These are phyloP conservation scores for Agonopterix arenella DNA, from an alignment of 2,888 invertebrate genomes.

Conservation along the genomic window DNA sequence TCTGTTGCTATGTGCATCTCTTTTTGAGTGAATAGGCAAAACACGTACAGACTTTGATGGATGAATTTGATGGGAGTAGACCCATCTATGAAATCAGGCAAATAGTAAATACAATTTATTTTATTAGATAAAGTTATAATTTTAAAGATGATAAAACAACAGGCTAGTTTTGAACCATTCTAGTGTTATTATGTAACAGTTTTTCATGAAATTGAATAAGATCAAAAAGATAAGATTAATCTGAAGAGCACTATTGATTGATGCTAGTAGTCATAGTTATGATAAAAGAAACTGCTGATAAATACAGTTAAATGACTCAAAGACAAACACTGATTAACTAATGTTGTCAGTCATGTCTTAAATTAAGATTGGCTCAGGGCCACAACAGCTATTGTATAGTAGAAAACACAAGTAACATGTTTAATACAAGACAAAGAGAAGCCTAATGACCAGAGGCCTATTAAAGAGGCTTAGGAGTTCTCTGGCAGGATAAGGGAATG, in stretches of 20 bases:
- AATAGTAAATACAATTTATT: background rate
- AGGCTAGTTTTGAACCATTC: too few species aligned
- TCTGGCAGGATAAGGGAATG: too few species aligned
- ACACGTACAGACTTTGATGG: background rate
- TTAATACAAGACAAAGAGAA: too few species aligned
- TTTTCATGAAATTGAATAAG: background rate
- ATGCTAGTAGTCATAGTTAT: conserved; percentile 1
- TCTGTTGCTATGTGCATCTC: too few species aligned
- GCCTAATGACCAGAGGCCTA: too few species aligned
- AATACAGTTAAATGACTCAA: background rate
- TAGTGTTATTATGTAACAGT: conserved; percentile 4
- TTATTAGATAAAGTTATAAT: background rate
- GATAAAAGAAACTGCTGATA: conserved; percentile 4
- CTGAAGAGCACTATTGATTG: background rate
- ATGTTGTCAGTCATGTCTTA: conserved; percentile 9
- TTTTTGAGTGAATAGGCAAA: background rate
- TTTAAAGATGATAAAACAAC: too few species aligned
- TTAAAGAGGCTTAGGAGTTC: too few species aligned
- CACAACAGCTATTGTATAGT: conserved; percentile 3
- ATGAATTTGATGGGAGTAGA: background rate
- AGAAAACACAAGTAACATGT: too few species aligned
- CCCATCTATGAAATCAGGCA: background rate
- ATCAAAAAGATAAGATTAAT: conserved; percentile 4
- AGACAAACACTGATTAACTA: background rate
- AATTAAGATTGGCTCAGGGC: conserved; percentile 17